Evolutionary conservation across 2,797 vertebrate species (phyloP).

Genomic region (Graptemys geographica): DNA sequence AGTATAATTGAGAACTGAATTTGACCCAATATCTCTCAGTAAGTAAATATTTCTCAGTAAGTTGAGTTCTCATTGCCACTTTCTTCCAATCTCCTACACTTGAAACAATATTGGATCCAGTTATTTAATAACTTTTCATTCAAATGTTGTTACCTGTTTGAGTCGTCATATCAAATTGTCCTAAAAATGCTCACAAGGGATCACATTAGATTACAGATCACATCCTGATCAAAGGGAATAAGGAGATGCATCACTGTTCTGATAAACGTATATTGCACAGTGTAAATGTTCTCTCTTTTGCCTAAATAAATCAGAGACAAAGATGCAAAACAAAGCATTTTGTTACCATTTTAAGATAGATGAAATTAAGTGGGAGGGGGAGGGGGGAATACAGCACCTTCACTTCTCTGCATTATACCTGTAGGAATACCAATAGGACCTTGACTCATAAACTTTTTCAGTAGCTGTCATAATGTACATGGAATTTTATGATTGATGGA

Average conservation of each 20-base stretch:
- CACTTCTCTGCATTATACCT: neutral
- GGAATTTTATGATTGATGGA: conserved; percentile 38
- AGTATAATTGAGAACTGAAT: neutral
- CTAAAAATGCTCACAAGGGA: neutral
- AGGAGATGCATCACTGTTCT: neutral
- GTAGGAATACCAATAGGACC: neutral
- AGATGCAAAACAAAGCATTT: neutral
- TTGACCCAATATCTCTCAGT: neutral
- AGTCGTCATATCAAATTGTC: neutral
- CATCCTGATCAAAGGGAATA: neutral
- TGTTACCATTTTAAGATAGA: neutral
- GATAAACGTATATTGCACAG: neutral
- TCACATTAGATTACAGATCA: neutral
- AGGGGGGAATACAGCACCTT: neutral
- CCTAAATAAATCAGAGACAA: neutral
- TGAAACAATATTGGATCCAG: neutral
- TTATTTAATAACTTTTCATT: neutral
- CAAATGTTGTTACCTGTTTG: too few relatives aligned
- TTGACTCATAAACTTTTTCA: neutral
- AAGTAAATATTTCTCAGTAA: accelerated
- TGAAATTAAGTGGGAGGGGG: neutral
- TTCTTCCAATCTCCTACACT: neutral
- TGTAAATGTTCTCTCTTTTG: neutral
- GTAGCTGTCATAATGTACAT: neutral
- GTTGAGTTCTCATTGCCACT: neutral